These are phyloP conservation scores for Caenorhabditis imperialis DNA, from an alignment of 2,888 invertebrate species.

Conservation along the genomic window DNA sequence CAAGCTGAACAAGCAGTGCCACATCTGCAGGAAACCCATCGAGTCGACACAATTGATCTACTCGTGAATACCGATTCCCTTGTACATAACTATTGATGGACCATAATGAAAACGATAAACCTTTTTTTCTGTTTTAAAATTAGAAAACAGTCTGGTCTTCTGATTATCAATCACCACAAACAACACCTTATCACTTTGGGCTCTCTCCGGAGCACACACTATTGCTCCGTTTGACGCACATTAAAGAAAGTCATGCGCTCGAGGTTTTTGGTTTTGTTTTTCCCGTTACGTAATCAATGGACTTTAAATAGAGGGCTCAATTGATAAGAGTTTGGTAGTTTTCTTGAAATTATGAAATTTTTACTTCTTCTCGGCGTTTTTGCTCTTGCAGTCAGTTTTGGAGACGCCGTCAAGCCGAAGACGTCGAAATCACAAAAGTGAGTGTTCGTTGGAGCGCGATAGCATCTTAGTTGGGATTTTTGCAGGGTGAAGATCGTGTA, in stretches of 20 bases:
- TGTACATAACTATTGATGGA: too few relatives aligned
- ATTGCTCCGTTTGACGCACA: slow-evolving; percentile 11
- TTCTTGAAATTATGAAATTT: background rate
- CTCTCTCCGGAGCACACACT: slow-evolving; percentile 13
- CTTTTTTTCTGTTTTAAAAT: too few relatives aligned
- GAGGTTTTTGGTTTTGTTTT: slow-evolving; percentile 31
- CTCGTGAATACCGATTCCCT: slow-evolving; percentile 32
- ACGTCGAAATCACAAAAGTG: background rate
- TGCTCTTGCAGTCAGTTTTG: background rate
- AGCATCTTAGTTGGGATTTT: background rate
- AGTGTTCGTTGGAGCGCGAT: background rate
- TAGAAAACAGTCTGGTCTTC: too few relatives aligned
- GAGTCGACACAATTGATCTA: slow-evolving; percentile 57
- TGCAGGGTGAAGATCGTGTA: slow-evolving; percentile 27
- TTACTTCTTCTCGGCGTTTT: background rate
- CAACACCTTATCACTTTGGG: slow-evolving; percentile 14
- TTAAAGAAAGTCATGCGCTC: slow-evolving; percentile 23
- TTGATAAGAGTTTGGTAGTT: background rate
- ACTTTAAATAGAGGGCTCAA: slow-evolving; percentile 23
- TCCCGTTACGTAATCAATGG: slow-evolving; percentile 4
- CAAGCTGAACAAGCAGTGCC: slow-evolving; percentile 52
- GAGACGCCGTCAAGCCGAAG: slow-evolving; percentile 14
- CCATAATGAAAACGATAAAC: too few relatives aligned
- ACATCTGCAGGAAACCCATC: slow-evolving; percentile 60
- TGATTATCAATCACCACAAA: too few relatives aligned